Evolutionary conservation across 2,888 invertebrate genomes (phyloP), one percentile per base, ranked within the genome.

Genomic region (Troides oblongomaculatus): DNA sequence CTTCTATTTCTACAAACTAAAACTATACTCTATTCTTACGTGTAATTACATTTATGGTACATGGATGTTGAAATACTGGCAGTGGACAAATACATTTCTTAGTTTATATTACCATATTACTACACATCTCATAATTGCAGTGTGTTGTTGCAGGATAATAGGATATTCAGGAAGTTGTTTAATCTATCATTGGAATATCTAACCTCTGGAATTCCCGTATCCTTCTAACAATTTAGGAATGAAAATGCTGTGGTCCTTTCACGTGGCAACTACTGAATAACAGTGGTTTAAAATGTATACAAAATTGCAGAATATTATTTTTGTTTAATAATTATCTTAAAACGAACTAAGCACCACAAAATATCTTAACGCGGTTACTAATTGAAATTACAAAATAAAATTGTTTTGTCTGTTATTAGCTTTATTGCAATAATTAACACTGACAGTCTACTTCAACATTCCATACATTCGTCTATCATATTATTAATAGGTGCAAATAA

Each of bases 61-160:
- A 87, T 87, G 85, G 83, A 89, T 90, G 86, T 86, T 88, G 88
- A 88, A 92, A 93, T 93, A 92, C 93, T 93, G 92, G 93, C 93
- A 93, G 93, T 93, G 93, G 87, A 91, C 92, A 91, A 92, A 91
- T 92, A 92, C 87, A 85, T 83, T 84, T 83, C 70, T 76, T 76
- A 78, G 76, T 75, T 78, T 73, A 77, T 18, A 76, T 75, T 72
- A 73, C 75, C 73, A 75, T 73, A 67, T 39, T 74, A 68, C 73
- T 72, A 72, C 72, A 70, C 67, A 72, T 71, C 69, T 70, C 67
- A 50, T 65, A 67, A 66, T 65, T 71, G 71, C 67, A 23, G n/a
- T 63, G 68, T 17, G 36, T 21, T 64, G 62, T 68, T 74, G 70
- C 70, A 14, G 43, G 56, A 60, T 61, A 66, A 64, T 46, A 65